Evolutionary conservation across 2,888 invertebrate species (phyloP), one percentile per base, ranked within the genome.

Genomic region (Tachina lurida): DNA sequence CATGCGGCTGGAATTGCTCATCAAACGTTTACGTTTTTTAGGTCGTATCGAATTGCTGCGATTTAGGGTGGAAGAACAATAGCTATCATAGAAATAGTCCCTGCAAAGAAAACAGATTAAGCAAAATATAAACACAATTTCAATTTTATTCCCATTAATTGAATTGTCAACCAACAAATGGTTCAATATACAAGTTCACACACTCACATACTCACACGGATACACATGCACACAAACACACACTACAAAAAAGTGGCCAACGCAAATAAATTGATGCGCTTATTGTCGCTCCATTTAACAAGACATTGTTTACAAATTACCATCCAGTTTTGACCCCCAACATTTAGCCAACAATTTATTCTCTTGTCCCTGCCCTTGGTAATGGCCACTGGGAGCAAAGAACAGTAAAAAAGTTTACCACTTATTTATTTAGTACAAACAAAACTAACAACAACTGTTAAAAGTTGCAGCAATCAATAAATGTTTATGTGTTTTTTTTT

Each of bases 31-130:
- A 47, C 93, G 93, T 86, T 93, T 93, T 89, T 93, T 93, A 74
- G 93, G 91, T 3, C 93, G 91, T 58, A 92, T 90, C 3, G 91
- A 90, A 70, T 91, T 90, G 45, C 90, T 89, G 7, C 93, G 92
- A 82, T 92, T 90, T 74, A 93, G 84, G 31, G 93, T 89, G 70
- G 93, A 93, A 17, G 93, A 91, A 89, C 91, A 93, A 89, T 93
- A 93, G 89, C 93, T 94, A 91, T 94, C 94, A 89, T 94, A 94
- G 91, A 94, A 94, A 91, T 94, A 94, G 90, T 94, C 94, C 94
- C 94, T 94, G 52, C 10, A 83, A 79, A 52, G 31, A 17, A 77
- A 31, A 22, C 13, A 80, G 47, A 56, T 31, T 10, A 56, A 49
- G 13, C 54, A 22, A 10, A 47, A 41, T 60, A 17, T 60, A 71